phyloP scores from a whole-genome alignment of 2,797 vertebrate genomes.

The Sebastes kiyomatsui region DNA sequence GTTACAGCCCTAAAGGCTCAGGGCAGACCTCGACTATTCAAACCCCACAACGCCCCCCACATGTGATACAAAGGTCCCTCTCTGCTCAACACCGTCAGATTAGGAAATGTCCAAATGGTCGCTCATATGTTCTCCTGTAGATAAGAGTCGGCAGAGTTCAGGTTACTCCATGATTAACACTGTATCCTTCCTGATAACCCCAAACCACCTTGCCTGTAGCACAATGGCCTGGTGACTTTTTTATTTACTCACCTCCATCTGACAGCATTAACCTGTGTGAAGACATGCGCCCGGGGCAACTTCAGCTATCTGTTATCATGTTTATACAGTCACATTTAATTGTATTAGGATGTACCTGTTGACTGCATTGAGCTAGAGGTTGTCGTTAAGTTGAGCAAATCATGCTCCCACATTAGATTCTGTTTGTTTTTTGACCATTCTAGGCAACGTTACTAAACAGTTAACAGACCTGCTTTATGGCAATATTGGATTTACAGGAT shows the following conservation, averaged over 20 bases:
- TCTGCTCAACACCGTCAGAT: slow-evolving; percentile 70
- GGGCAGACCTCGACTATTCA: slow-evolving; percentile 56
- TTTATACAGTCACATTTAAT: neutral
- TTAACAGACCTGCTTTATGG: neutral
- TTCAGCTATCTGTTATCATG: neutral
- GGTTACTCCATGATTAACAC: slow-evolving; percentile 76
- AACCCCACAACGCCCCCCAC: slow-evolving; percentile 38
- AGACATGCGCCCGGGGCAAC: slow-evolving; percentile 17
- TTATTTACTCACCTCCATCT: slow-evolving; percentile 53
- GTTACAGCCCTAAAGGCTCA: slow-evolving; percentile 77
- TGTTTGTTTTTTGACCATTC: neutral
- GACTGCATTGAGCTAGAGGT: neutral
- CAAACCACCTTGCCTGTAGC: slow-evolving; percentile 36
- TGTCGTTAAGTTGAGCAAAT: neutral
- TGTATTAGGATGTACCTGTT: neutral
- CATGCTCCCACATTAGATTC: neutral
- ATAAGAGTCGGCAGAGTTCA: slow-evolving; percentile 72
- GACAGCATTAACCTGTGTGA: slow-evolving; percentile 40
- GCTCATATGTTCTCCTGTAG: slow-evolving; percentile 76
- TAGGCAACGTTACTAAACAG: neutral
- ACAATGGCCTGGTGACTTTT: slow-evolving; percentile 38
- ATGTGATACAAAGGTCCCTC: slow-evolving; percentile 73
- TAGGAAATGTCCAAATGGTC: slow-evolving; percentile 79
- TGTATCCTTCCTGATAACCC: slow-evolving; percentile 74
- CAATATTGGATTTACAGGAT: neutral